Evolutionary conservation across 1,140 invertebrate species (phyloP), one percentile per base, ranked within the genome.

Genomic region (Mycetomoellerius zeteki): DNA sequence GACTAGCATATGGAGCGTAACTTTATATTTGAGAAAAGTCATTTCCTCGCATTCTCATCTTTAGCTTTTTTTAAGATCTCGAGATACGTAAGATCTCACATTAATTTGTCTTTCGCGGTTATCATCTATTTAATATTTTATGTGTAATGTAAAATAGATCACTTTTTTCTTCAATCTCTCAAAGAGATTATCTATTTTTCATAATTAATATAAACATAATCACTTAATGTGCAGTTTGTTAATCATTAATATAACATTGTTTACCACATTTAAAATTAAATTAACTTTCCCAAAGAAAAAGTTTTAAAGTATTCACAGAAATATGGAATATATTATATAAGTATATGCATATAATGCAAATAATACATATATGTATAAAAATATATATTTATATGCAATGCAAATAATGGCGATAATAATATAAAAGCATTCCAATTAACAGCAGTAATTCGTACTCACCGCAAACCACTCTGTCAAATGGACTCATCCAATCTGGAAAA

Each of bases 401-500:
- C 1, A 71, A 69, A 80, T 65, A 78, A 67, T 37, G 30, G 3
- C n/a, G 37, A 14, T 37, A 81, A 67, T 69, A 54, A 8, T 50
- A 14, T 24, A 69, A 81, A 69, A 54, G 8, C n/a, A 67, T 67
- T 33, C n/a, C 5, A 27, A 47, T 58, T 73, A 73, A 2, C 4
- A n/a, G 8, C 24, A 73, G 14, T 60, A 27, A 58, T 76, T 56
- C 97, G 94, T 97, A 98, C 97, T 98, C 97, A 97, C 98, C 98
- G 96, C 98, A 98, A 94, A 98, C 97, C 95, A 98, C 98, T 96
- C 98, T 96, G 96, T 98, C 98, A 95, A 98, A 98, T 90, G 98
- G 98, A 96, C 97, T 98, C 97, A 98, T 98, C 98, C 98, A 98
- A 96, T 98, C 98, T 98, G 97, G 94, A 96, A 96, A 95, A 96